Evolutionary conservation across 1,140 invertebrate genomes (phyloP).

Genomic region (Cheumatopsyche charites): DNA sequence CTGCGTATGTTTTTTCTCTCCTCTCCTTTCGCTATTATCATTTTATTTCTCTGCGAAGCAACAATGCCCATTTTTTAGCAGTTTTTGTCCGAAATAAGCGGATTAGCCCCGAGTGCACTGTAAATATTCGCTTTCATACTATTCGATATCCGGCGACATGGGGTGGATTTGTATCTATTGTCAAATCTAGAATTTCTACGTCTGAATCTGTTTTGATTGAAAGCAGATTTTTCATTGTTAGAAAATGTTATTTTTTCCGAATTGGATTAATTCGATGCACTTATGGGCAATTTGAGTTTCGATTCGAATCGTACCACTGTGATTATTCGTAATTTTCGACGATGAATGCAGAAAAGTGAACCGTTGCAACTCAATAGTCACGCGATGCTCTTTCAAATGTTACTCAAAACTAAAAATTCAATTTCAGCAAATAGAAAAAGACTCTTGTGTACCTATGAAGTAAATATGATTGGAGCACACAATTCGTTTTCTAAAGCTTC

Average conservation of each 20-base stretch:
- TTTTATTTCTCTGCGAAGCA: not conserved
- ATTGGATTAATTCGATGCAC: not conserved
- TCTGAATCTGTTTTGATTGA: too few species aligned
- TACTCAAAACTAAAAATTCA: too few species aligned
- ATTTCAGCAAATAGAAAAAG: too few species aligned
- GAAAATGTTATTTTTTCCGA: too few species aligned
- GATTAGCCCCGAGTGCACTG: constrained; percentile 18
- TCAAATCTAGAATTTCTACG: too few species aligned
- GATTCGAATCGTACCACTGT: constrained; percentile 2
- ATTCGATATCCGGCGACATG: constrained; percentile 1
- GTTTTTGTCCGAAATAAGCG: constrained; percentile 21
- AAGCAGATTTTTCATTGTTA: too few species aligned
- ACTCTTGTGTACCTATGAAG: too few species aligned
- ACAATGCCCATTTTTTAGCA: constrained; percentile 28
- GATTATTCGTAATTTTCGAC: not conserved
- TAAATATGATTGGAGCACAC: not conserved
- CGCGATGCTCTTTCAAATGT: constrained; percentile 2
- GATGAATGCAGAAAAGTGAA: constrained; percentile 2
- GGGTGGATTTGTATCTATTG: too few species aligned
- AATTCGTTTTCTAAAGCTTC: constrained; percentile 15
- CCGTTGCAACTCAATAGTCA: not conserved
- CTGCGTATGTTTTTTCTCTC: constrained; percentile 5
- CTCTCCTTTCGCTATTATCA: not conserved
- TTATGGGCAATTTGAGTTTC: constrained; percentile 1
- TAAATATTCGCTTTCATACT: constrained; percentile 22